Conservation (phyloP, 2,888 invertebrate genomes). For the Stegana nigrithorax region DNA sequence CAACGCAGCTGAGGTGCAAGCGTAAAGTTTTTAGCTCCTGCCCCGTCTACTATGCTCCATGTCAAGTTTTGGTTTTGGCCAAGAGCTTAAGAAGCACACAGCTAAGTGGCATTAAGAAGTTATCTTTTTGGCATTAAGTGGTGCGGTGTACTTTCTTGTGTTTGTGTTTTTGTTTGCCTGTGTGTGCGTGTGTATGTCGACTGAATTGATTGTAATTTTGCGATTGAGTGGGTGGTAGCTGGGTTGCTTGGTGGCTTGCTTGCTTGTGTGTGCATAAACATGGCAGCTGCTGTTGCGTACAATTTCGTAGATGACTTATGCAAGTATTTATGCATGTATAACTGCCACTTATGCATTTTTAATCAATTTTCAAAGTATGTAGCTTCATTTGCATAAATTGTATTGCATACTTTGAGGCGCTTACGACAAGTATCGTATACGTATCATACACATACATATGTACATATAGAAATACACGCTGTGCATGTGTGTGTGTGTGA, state of each 20-base stretch:
- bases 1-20: neutral
- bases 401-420: conserved; percentile 19
- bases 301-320: too few species aligned
- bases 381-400: conserved; percentile 20
- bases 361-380: conserved; percentile 20
- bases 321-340: neutral
- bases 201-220: neutral
- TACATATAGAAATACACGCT: neutral
- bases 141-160: conserved; percentile 34
- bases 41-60: neutral
- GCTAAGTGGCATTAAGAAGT: conserved; percentile 24
- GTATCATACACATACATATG: neutral
- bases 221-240: neutral
- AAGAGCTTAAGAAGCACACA: neutral
- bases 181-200: neutral
- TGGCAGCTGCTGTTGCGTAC: too few species aligned
- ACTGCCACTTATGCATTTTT: conserved; percentile 11
- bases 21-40: too few species aligned
- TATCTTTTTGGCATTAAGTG: conserved; percentile 42
- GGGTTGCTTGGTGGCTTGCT: neutral
- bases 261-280: too few species aligned
- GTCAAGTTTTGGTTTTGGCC: neutral
- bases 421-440: neutral
- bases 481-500: neutral
- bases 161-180: neutral